Conservation (phyloP, 2,888 invertebrate genomes). For the Pollenia labialis region DNA sequence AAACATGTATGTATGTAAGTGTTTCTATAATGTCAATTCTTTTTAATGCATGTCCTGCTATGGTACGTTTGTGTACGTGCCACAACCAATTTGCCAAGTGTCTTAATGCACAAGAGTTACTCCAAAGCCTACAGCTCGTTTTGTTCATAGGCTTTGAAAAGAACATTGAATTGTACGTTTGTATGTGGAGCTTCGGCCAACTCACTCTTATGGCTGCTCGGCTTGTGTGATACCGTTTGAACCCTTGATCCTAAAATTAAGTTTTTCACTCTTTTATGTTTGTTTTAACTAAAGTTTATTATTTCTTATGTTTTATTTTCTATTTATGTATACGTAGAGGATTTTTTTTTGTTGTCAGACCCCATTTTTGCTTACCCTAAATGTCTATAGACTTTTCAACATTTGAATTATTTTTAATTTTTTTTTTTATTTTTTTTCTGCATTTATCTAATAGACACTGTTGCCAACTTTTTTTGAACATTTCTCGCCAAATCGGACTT, state of each 20-base stretch:
- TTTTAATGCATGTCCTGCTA: slow-evolving; percentile 48
- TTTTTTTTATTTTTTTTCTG: slow-evolving; percentile 18
- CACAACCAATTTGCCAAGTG: slow-evolving; percentile 47
- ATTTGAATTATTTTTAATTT: slow-evolving; percentile 59
- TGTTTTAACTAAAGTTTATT: slow-evolving; percentile 21
- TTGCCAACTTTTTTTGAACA: too few relatives aligned
- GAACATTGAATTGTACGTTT: not conserved
- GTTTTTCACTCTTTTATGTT: slow-evolving; percentile 11
- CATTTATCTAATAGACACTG: slow-evolving; percentile 51
- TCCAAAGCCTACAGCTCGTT: not conserved
- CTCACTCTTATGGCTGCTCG: slow-evolving; percentile 2
- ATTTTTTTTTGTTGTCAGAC: slow-evolving; percentile 19
- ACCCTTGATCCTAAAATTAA: slow-evolving; percentile 47
- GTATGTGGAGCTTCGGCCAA: not conserved
- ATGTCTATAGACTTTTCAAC: slow-evolving; percentile 61
- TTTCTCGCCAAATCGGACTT: too few relatives aligned
- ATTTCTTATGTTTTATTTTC: not conserved
- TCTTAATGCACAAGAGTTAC: slow-evolving; percentile 22
- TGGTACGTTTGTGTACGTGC: slow-evolving; percentile 50
- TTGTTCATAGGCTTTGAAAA: not conserved
- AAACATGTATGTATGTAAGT: slow-evolving; percentile 8
- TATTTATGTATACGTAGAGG: not conserved
- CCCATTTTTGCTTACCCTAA: slow-evolving; percentile 46
- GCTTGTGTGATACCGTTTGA: slow-evolving; percentile 49
- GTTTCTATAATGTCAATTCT: slow-evolving; percentile 37